A percentile compares a stretch with the other conserved stretches of the same genome.
phyloP scores from a whole-genome alignment of 2,113 vertebrate species.

The Prietella phreatophila region DNA sequence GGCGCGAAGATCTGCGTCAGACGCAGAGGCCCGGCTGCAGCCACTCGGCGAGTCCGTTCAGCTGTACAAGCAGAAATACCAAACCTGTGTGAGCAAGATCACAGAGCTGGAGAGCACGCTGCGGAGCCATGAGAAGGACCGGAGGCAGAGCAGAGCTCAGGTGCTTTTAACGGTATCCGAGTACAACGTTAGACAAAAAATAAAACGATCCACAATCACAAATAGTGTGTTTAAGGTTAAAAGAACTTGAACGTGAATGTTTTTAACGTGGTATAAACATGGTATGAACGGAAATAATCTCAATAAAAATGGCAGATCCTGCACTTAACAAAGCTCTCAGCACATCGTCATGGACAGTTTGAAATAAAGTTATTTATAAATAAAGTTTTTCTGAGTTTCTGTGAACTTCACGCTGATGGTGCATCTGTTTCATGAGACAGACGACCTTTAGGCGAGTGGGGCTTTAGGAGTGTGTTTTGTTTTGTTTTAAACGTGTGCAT shows the following conservation, averaged over 20 bases:
- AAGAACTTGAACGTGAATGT: not conserved
- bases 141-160: slow-evolving; percentile 64
- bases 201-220: not conserved
- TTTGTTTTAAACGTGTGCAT: not conserved
- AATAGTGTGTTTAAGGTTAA: too few species aligned
- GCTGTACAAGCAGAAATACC: slow-evolving; percentile 71
- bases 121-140: slow-evolving; percentile 65
- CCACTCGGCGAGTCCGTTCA: slow-evolving; percentile 65
- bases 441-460: not conserved
- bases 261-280: not conserved
- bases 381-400: too few species aligned
- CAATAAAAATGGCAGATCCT: not conserved
- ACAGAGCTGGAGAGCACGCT: slow-evolving; percentile 66
- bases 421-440: not conserved
- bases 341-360: not conserved
- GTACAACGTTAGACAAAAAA: not conserved
- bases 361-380: not conserved
- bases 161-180: slow-evolving; percentile 43
- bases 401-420: not conserved
- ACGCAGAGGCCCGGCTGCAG: slow-evolving; percentile 61
- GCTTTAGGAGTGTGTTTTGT: not conserved
- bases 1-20: slow-evolving; percentile 58
- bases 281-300: not conserved
- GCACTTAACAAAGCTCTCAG: not conserved
- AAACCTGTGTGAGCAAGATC: slow-evolving; percentile 65